Evolutionary conservation across 2,797 vertebrate genomes (phyloP), one percentile per base, ranked within the genome.

Genomic region (Lateolabrax maculatus): DNA sequence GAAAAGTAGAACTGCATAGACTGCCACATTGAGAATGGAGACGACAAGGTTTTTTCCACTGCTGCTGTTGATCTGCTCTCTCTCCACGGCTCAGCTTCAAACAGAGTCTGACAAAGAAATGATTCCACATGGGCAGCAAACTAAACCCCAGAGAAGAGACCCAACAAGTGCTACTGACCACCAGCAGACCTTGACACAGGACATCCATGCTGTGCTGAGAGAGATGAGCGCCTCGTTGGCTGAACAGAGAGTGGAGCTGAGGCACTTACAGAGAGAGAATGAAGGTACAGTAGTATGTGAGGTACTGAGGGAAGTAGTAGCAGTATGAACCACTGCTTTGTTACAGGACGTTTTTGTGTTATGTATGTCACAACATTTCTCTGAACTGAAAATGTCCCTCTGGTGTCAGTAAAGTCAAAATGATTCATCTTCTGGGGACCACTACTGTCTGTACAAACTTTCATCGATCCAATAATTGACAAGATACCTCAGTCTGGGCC

Each of bases 121-220:
- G 15, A 34, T 39, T 76, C n/a, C 53, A 46, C 39, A 37, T n/a
- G 76, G 21, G 57, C 27, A 1, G 1, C 71, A 65, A 60, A 37
- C 23, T 37, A 55, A 67, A 27, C 16, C 23, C 0, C 48, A 46
- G 49, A 31, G 4, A 65, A 21, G 2, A 5, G 44, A 74, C 41
- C 5, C 62, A 61, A 46, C 18, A 62, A 71, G 64, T 0, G 0
- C 0, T 1, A 53, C 48, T 13, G 12, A 51, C 4, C 53, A 18
- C 0, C 72, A 53, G 4, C 57, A 64, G 19, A 36, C 9, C 0
- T 75, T 46, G 8, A 2, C 6, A 27, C 48, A 64, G 46, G 87
- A 89, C 55, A 65, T 84, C 63, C 61, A 78, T 7, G 66, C 70
- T 57, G 67, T 81, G 60, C 69, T 87, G 70, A 89, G 81, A 77